These are phyloP conservation scores for Cataglyphis hispanica DNA, from an alignment of 1,140 invertebrate genomes.

Conservation along the genomic window DNA sequence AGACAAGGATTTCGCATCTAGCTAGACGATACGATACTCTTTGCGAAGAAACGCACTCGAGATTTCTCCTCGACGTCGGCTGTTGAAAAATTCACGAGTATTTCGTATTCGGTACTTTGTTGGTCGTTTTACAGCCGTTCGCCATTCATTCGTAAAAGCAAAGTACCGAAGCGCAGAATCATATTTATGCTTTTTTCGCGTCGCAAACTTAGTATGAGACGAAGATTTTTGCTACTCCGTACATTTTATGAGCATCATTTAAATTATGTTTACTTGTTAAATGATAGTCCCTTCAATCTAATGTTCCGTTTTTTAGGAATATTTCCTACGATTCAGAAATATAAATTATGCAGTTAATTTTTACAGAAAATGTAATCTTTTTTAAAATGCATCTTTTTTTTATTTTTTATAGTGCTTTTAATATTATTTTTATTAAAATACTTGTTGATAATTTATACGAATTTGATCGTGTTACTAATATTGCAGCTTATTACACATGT, in stretches of 20 bases:
- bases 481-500: background rate
- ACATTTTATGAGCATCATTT: conserved; percentile 28
- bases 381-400: background rate
- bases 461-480: background rate
- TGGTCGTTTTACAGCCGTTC: conserved; percentile 48
- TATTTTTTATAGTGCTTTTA: background rate
- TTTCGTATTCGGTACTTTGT: conserved; percentile 62
- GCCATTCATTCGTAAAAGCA: conserved; percentile 59
- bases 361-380: background rate
- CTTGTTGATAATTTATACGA: background rate
- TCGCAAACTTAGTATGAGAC: conserved; percentile 29
- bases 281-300: conserved; percentile 11
- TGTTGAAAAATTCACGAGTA: conserved; percentile 61
- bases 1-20: conserved; percentile 54
- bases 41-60: conserved; percentile 3
- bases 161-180: conserved; percentile 57
- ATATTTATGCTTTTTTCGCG: conserved; percentile 51
- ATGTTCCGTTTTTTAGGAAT: background rate
- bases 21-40: conserved; percentile 1
- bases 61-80: conserved; percentile 33
- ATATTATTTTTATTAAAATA: background rate
- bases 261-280: conserved; percentile 54
- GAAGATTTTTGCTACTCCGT: conserved; percentile 28
- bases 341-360: background rate
- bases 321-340: background rate